Conservation (phyloP, 2,113 vertebrate species). For the Boulengeromyrus knoepffleri region DNA sequence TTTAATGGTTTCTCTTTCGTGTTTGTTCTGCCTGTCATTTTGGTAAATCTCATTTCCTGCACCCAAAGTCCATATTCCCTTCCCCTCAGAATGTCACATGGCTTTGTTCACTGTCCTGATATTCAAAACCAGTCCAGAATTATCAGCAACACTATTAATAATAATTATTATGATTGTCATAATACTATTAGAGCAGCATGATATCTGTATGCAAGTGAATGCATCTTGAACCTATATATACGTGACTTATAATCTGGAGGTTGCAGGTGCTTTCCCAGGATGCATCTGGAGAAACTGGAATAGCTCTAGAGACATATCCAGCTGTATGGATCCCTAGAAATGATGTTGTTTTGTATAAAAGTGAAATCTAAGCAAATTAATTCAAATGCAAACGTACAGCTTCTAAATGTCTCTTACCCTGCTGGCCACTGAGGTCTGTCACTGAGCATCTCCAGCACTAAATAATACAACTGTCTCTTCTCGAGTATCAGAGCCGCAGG, state of each 20-base stretch:
- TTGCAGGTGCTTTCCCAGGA: not conserved
- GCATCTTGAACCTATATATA: not conserved
- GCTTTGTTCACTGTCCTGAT: not conserved
- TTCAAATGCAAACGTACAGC: not conserved
- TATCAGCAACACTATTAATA: not conserved
- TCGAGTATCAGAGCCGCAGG: constrained; percentile 51
- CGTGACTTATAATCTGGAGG: not conserved
- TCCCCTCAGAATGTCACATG: not conserved
- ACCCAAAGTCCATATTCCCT: not conserved
- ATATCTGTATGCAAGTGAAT: not conserved
- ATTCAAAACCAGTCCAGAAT: not conserved
- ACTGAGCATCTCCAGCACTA: not conserved
- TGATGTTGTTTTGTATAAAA: not conserved
- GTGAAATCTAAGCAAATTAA: not conserved
- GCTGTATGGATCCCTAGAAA: not conserved
- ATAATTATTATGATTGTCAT: not conserved
- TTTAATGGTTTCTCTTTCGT: not conserved
- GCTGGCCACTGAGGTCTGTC: not conserved
- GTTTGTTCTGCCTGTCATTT: not conserved
- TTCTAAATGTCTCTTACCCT: not conserved
- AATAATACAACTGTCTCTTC: constrained; percentile 28
- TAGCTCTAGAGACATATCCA: not conserved
- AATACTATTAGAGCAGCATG: not conserved
- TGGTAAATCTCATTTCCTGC: not conserved
- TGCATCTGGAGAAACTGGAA: not conserved